These are phyloP conservation scores for Elegia similella DNA, from an alignment of 2,888 invertebrate genomes.

Conservation along the genomic window DNA sequence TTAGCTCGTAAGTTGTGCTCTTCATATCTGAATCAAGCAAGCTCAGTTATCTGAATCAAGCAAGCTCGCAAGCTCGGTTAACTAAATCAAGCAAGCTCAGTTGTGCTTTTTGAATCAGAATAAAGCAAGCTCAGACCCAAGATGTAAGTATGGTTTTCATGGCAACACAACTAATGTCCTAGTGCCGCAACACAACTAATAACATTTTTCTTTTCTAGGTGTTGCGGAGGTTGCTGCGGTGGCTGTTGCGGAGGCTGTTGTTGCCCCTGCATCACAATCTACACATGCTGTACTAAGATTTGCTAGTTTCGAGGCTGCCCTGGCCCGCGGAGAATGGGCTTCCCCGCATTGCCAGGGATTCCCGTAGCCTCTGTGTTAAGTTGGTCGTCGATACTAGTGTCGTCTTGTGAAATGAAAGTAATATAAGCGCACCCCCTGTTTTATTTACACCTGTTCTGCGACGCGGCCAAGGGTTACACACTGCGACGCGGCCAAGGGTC, in stretches of 20 bases:
- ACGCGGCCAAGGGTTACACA: too few species aligned
- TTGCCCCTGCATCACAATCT: constrained; percentile 42
- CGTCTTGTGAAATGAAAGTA: constrained; percentile 26
- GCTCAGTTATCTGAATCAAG: too few species aligned
- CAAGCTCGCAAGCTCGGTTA: too few species aligned
- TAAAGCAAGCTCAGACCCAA: too few species aligned
- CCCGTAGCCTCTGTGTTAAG: not conserved
- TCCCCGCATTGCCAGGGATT: not conserved
- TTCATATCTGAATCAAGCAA: too few species aligned
- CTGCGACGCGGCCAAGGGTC: too few species aligned
- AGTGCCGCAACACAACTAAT: too few species aligned
- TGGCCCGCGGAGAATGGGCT: not conserved
- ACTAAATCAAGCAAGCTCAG: too few species aligned
- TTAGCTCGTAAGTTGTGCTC: not conserved
- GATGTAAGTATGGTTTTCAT: constrained; percentile 45
- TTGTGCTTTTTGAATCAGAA: constrained; percentile 31
- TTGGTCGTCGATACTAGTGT: constrained; percentile 14
- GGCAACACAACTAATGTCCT: too few species aligned
- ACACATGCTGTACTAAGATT: constrained; percentile 28
- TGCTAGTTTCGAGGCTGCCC: constrained; percentile 18
- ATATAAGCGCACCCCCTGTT: constrained; percentile 20
- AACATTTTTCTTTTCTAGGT: constrained; percentile 54
- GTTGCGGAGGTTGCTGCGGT: constrained; percentile 45
- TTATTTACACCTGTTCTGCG: too few species aligned
- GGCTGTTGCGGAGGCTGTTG: constrained; percentile 34